phyloP scores from a whole-genome alignment of 2,113 vertebrate genomes.

The Pyxicephalus adspersus region DNA sequence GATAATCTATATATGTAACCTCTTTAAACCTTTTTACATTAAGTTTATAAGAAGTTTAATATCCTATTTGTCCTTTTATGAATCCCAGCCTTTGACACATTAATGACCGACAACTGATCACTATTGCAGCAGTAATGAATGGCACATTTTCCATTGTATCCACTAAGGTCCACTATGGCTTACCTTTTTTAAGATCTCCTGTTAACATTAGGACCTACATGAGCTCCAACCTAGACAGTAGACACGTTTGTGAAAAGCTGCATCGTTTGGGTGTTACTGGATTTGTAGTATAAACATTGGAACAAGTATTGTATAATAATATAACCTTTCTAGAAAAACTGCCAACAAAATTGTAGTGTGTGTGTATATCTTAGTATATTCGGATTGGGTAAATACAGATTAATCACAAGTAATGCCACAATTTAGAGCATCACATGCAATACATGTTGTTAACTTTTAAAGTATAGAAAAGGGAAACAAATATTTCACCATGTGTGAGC shows the following conservation, averaged over 20 bases:
- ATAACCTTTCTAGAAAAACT: too few relatives aligned
- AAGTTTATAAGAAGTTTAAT: neutral
- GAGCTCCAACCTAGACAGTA: neutral
- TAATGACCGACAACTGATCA: constrained; percentile 33
- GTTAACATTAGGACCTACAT: constrained; percentile 20
- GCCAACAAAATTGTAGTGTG: too few relatives aligned
- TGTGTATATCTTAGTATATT: too few relatives aligned
- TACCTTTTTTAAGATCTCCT: neutral
- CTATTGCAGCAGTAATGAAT: constrained; percentile 51
- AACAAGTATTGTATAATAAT: too few relatives aligned
- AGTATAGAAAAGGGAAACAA: too few relatives aligned
- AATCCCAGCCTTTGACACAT: constrained; percentile 15
- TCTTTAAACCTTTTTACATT: neutral
- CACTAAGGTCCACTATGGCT: constrained; percentile 36
- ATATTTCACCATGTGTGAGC: too few relatives aligned
- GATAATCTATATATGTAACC: constrained; percentile 1
- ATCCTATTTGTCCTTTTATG: constrained; percentile 18
- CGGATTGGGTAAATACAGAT: too few relatives aligned
- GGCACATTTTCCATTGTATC: constrained; percentile 23
- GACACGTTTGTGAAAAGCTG: constrained; percentile 13
- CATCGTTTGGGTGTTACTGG: constrained; percentile 28
- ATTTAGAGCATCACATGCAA: too few relatives aligned
- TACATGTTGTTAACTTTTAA: too few relatives aligned
- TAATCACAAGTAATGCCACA: too few relatives aligned
- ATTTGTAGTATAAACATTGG: neutral